Base-by-base conservation (phyloP, 1,140 invertebrate genomes). In the Cepaea nemoralis region DNA sequence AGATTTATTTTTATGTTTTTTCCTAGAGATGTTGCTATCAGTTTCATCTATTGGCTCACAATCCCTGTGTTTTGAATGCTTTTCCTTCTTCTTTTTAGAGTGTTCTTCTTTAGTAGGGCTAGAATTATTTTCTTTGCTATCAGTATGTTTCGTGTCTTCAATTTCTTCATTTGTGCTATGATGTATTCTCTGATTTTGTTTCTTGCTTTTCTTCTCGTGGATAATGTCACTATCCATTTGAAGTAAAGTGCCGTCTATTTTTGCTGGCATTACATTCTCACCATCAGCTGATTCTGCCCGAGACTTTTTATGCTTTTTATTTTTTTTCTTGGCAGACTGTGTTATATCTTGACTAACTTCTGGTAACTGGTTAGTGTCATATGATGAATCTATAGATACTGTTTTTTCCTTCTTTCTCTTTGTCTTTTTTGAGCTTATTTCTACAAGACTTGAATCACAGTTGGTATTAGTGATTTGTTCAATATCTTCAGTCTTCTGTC, bases 1-100 rank as follows among this genome's bases (percentile, higher is more conserved):
- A 35, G 71, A 77, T 2, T 45, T 50, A 63, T 48, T 55, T 31
- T 77, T 76, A 37, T 80, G 79, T 6, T 80, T 67, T 5, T 55
- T 16, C 33, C 37, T 27, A 27, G 59, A 69, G 5, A 37, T 39
- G 1, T 14, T 55, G 42, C 24, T 24, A 14, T 48, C 14, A 24
- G n/a, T 55, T 31, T 35, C 24, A 33, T 37, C 14, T 77, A 35
- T 6, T 69, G 33, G n/a, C 70, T 40, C n/a, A 79, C 48, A 75
- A 76, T 82, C 35, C 24, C 8, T 71, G 10, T 55, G 1, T 22
- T 75, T 77, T 0, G 0, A 8, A 6, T 63, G 31, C 19, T n/a
- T 37, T 77, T 66, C 55, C 12, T 2, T 63, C 66, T 63, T 66
- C 33, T 77, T 48, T 75, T 48, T 27, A 24, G 5, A 33, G 6